Evolutionary conservation across 2,888 invertebrate genomes (phyloP).

Genomic region (Pammene aurita): DNA sequence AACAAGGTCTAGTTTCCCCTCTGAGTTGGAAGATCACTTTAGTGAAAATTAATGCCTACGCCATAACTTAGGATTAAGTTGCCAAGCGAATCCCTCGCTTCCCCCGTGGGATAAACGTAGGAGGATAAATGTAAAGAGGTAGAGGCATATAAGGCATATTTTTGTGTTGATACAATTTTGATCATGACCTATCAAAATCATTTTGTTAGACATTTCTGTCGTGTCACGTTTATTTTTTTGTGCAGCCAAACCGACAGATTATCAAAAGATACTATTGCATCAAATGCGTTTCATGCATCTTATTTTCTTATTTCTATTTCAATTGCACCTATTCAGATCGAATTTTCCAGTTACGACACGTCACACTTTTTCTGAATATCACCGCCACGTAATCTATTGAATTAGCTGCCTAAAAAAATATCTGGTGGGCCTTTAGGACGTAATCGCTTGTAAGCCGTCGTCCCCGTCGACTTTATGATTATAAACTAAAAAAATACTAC

Average conservation of each 20-base stretch:
- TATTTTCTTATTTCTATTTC: not conserved
- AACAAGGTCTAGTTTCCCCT: too few relatives aligned
- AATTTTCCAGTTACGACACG: not conserved
- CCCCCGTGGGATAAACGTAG: too few relatives aligned
- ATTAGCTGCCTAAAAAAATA: slow-evolving; percentile 5
- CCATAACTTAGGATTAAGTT: too few relatives aligned
- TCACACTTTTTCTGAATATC: slow-evolving; percentile 3
- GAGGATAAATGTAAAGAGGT: too few relatives aligned
- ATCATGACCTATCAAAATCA: too few relatives aligned
- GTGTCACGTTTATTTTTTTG: not conserved
- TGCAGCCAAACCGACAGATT: not conserved
- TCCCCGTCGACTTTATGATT: not conserved
- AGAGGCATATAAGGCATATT: too few relatives aligned
- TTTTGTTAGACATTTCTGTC: not conserved
- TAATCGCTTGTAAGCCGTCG: not conserved
- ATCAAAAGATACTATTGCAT: slow-evolving; percentile 13
- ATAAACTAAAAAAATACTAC: not conserved
- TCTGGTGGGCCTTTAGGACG: not conserved
- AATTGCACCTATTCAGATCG: slow-evolving; percentile 6
- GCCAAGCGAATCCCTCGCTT: too few relatives aligned
- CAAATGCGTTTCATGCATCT: slow-evolving; percentile 1
- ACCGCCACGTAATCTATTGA: slow-evolving; percentile 3
- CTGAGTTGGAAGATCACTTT: too few relatives aligned
- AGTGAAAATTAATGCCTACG: too few relatives aligned
- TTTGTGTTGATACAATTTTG: too few relatives aligned